A percentile compares a stretch with the other conserved stretches of the same genome.
Conservation (phyloP, 2,888 invertebrate species). For the Escarpia spicata region DNA sequence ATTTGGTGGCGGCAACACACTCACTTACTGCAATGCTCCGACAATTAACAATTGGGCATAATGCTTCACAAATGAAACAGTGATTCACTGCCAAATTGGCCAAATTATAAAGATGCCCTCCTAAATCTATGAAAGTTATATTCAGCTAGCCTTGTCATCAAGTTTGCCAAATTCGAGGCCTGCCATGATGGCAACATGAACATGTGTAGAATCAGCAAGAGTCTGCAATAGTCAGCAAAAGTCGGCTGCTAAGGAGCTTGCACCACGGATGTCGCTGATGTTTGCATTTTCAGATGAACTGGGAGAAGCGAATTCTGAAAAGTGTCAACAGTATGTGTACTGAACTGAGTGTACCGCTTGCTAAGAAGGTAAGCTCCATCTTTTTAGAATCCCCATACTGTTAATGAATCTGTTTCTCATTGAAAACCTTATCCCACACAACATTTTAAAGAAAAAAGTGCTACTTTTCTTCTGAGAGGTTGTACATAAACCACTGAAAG, state of each 20-base stretch:
- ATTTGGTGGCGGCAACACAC: too few species aligned
- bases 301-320: slow-evolving; percentile 94
- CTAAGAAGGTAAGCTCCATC: slow-evolving; percentile 56
- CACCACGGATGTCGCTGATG: background rate
- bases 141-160: too few species aligned
- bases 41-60: background rate
- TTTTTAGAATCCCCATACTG: background rate
- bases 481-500: too few species aligned
- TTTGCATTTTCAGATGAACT: slow-evolving; percentile 66
- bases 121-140: too few species aligned
- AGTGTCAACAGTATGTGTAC: slow-evolving; percentile 94
- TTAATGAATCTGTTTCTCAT: background rate
- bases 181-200: background rate
- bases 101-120: too few species aligned
- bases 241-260: background rate
- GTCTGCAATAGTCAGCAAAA: too few species aligned
- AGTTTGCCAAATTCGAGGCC: background rate
- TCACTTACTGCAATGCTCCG: too few species aligned
- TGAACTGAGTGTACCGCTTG: slow-evolving; percentile 84
- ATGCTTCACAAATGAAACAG: background rate
- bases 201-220: background rate
- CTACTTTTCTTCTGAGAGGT: too few species aligned
- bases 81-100: too few species aligned
- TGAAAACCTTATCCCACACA: background rate
- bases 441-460: too few species aligned